Evolutionary conservation across 1,140 invertebrate species (phyloP).

Genomic region (Apis laboriosa): DNA sequence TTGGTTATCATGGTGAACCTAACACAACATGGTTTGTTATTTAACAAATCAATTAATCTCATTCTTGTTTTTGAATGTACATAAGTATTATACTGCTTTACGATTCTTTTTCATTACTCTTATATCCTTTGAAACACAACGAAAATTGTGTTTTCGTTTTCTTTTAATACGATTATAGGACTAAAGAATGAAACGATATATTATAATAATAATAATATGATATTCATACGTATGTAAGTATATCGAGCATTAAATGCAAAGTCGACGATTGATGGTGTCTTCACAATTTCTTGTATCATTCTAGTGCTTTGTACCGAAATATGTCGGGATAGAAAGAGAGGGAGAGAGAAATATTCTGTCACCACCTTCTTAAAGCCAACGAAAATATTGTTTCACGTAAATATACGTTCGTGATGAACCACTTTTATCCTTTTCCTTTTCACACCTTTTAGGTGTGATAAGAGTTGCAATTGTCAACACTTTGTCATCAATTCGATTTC

Average conservation of each 20-base stretch:
- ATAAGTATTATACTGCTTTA: conserved; percentile 13
- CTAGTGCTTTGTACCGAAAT: not conserved
- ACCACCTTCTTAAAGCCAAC: conserved; percentile 66
- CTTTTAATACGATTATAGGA: not conserved
- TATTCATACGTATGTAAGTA: not conserved
- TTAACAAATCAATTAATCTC: conserved; percentile 79
- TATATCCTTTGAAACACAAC: too few relatives aligned
- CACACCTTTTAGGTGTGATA: conserved; percentile 15
- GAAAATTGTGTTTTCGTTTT: conserved; percentile 48
- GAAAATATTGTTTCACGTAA: conserved; percentile 71
- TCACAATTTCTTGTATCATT: conserved; percentile 30
- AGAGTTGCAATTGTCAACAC: conserved; percentile 5
- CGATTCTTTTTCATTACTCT: not conserved
- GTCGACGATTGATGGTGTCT: conserved; percentile 52
- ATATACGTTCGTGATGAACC: conserved; percentile 58
- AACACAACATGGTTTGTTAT: conserved; percentile 77
- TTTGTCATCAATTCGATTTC: conserved; percentile 4
- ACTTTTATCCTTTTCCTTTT: conserved; percentile 40
- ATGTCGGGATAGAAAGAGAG: not conserved
- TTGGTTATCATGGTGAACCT: conserved; percentile 79
- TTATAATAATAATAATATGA: conserved; percentile 13
- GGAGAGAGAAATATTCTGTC: conserved; percentile 18
- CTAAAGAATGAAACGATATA: not conserved
- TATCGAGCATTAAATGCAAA: not conserved
- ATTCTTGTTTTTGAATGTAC: conserved; percentile 58